Base-by-base conservation (phyloP, 1,140 invertebrate species). In the Frieseomelitta varia region DNA sequence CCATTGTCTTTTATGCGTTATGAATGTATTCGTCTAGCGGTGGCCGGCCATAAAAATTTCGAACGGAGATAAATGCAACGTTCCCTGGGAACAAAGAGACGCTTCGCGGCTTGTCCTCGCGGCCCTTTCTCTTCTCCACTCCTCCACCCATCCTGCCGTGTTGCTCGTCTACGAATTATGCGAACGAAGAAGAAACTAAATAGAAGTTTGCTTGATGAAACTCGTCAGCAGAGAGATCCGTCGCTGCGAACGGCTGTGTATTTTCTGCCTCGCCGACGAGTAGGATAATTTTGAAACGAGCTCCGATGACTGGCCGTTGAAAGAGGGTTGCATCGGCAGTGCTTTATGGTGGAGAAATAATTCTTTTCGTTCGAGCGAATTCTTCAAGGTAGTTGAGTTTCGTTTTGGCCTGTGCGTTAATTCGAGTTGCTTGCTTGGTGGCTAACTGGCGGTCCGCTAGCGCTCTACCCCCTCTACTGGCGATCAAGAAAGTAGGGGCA, bases 1-100 rank as follows among this genome's bases (percentile, higher is more conserved):
- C 81, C 81, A 78, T 83, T 78, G 81, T 83, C 81, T 83, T 78
- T 83, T 83, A 78, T 78, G 81, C 81, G 67, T 77, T 82, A 82
- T 82, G 81, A 82, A 82, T 77, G 73, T 56, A 82, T 82, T 82
- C 81, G 81, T 77, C 63, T 51, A 27, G 34, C 39, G 39, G 69
- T 14, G 24, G 27, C 21, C 17, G 61, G 34, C 63, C 30, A 39
- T 83, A 83, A 83, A 83, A 83, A 83, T 83, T 79, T 78, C 75
- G 53, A 78, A 71, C 75, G 65, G 65, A 78, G 75, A 78, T 78
- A 61, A 71, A 78, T 78, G 81, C 69, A 69, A 83, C 34, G 74
- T 65, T 17, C 53, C n/a, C 72, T 12, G 30, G 68, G 68, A 58
- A 81, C 80, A 82, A 76, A 82, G 80, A 76, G 68, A 82, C 63